Evolutionary conservation across 2,797 vertebrate species (phyloP).

Genomic region (Onychomys leucogaster): DNA sequence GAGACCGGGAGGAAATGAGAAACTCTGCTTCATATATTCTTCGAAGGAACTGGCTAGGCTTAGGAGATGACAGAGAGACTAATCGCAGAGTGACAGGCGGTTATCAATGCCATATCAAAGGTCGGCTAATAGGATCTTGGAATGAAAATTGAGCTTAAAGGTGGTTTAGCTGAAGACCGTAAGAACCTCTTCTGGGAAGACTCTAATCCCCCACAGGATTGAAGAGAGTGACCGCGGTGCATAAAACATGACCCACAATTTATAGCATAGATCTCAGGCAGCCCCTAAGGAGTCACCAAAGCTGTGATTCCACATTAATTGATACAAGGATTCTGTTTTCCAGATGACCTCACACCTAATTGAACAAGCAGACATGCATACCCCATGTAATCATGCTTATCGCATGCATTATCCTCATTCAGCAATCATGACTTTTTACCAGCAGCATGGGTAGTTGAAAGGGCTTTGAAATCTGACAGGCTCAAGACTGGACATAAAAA

Average conservation of each 20-base stretch:
- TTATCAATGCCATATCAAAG: slow-evolving; percentile 23
- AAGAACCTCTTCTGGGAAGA: slow-evolving; percentile 55
- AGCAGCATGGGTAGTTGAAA: neutral
- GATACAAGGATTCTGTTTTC: slow-evolving; percentile 76
- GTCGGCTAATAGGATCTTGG: slow-evolving; percentile 47
- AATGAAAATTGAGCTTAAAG: slow-evolving; percentile 36
- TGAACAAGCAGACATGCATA: slow-evolving; percentile 46
- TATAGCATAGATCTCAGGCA: slow-evolving; percentile 59
- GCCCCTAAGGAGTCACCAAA: slow-evolving; percentile 8
- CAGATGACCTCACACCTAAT: slow-evolving; percentile 72
- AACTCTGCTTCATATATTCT: neutral
- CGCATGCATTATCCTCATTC: neutral
- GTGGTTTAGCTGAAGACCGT: slow-evolving; percentile 34
- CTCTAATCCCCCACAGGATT: slow-evolving; percentile 49
- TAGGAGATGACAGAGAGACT: neutral
- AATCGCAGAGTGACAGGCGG: neutral
- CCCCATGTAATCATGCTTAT: neutral
- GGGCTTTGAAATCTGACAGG: slow-evolving; percentile 13
- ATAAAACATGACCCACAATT: slow-evolving; percentile 78
- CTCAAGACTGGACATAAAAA: neutral
- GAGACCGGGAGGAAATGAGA: neutral
- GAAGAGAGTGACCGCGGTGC: slow-evolving; percentile 64
- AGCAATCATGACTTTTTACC: neutral
- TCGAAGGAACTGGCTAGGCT: neutral
- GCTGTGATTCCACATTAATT: slow-evolving; percentile 64